A percentile compares a stretch with the other conserved stretches of the same genome.
phyloP scores from a whole-genome alignment of 2,113 vertebrate genomes.

The Tachysurus vachellii region DNA sequence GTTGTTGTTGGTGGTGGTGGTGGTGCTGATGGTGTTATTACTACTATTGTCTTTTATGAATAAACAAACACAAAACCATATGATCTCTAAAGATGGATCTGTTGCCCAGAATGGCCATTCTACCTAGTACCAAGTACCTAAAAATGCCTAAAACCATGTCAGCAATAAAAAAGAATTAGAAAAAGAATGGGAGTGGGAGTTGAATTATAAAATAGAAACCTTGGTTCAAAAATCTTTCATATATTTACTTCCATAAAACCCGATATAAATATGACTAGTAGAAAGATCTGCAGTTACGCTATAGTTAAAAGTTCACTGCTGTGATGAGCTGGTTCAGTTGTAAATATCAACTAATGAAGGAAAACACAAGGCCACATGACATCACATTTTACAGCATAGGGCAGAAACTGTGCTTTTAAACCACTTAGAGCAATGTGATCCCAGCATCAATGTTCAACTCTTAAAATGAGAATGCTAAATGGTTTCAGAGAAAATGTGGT shows the following conservation, averaged over 20 bases:
- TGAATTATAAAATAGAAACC: not conserved
- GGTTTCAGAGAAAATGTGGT: conserved; percentile 55
- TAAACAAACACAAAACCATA: not conserved
- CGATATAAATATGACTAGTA: not conserved
- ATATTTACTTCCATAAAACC: not conserved
- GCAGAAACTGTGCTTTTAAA: conserved; percentile 63
- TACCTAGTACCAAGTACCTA: not conserved
- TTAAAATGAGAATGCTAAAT: conserved; percentile 63
- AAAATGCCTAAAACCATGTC: not conserved
- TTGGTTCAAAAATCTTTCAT: not conserved
- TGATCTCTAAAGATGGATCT: not conserved
- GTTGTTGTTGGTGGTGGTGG: no score
- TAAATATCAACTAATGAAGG: conserved; percentile 66
- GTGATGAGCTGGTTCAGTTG: conserved; percentile 61
- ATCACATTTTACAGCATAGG: conserved; percentile 71
- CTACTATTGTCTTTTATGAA: not conserved
- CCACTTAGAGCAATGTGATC: conserved; percentile 59
- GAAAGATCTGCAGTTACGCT: conserved; percentile 51
- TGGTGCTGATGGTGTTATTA: not conserved
- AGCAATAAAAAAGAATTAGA: not conserved
- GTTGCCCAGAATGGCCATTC: not conserved
- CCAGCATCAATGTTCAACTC: conserved; percentile 62
- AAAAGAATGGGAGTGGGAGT: not conserved
- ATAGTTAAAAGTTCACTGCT: conserved; percentile 43
- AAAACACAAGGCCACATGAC: conserved; percentile 62